Percentiles rank a stretch among this genome's conserved stretches.
These are phyloP conservation scores for Tragelaphus eurycerus DNA, from an alignment of 2,797 vertebrate species.

Conservation along the genomic window DNA sequence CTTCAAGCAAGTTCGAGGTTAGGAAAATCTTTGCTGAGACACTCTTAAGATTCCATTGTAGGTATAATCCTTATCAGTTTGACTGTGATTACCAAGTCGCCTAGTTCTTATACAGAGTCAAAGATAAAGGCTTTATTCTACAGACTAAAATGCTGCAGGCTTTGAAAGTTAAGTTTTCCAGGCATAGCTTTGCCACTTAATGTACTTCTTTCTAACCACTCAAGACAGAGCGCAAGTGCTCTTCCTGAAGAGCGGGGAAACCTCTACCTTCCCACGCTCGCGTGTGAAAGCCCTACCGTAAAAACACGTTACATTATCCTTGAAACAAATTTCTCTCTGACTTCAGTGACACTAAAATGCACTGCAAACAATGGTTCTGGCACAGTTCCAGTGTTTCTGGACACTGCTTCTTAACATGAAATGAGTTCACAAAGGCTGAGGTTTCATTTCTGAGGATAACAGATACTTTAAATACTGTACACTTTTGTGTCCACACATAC, in stretches of 20 bases:
- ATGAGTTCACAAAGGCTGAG: slow-evolving; percentile 17
- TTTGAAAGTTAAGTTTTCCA: not conserved
- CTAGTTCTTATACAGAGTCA: not conserved
- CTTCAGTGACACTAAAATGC: slow-evolving; percentile 48
- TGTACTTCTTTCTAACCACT: not conserved
- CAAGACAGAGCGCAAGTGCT: not conserved
- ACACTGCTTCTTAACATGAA: slow-evolving; percentile 48
- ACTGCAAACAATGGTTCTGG: slow-evolving; percentile 49
- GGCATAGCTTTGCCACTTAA: not conserved
- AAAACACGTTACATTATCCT: slow-evolving; percentile 18
- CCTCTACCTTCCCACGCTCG: slow-evolving; percentile 56
- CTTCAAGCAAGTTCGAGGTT: not conserved
- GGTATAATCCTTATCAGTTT: not conserved
- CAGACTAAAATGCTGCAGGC: not conserved
- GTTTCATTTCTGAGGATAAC: slow-evolving; percentile 3
- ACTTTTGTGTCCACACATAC: slow-evolving; percentile 10
- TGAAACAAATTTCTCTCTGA: slow-evolving; percentile 53
- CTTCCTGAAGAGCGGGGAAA: not conserved
- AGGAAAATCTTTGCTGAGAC: not conserved
- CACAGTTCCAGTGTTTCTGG: not conserved
- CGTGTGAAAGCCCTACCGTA: not conserved
- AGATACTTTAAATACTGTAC: slow-evolving; percentile 52
- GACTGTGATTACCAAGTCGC: not conserved
- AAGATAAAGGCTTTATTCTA: not conserved
- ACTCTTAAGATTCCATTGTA: slow-evolving; percentile 19